Evolutionary conservation across 2,888 invertebrate genomes (phyloP).

Genomic region (Dynastes hyllus): DNA sequence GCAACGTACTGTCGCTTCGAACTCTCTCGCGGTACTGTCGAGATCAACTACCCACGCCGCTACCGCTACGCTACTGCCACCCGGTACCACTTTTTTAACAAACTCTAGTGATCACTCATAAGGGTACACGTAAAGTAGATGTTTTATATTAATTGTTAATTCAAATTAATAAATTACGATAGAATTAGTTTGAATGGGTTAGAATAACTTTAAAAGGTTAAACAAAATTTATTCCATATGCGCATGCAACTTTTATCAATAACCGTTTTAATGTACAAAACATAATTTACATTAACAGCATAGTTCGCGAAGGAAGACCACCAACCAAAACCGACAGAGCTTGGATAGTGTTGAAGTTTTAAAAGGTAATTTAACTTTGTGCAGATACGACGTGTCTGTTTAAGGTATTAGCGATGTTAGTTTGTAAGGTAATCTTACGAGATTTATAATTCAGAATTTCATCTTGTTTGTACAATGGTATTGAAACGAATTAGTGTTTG

Average conservation of each 20-base stretch:
- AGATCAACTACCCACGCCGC: no score
- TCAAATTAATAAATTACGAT: no score
- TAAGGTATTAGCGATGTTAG: constrained; percentile 43
- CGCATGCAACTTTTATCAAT: constrained; percentile 30
- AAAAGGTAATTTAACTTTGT: constrained; percentile 47
- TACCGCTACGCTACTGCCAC: no score
- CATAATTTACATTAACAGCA: constrained; percentile 32
- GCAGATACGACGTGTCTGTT: constrained; percentile 39
- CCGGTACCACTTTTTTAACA: no score
- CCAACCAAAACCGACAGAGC: constrained; percentile 20
- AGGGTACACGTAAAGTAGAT: no score
- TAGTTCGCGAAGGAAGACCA: constrained; percentile 29
- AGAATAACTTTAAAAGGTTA: no score
- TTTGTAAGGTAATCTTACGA: constrained; percentile 40
- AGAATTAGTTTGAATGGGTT: no score
- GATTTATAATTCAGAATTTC: constrained; percentile 46
- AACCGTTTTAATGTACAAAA: constrained; percentile 32
- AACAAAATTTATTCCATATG: neutral
- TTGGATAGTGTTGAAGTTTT: constrained; percentile 41
- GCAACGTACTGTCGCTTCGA: no score
- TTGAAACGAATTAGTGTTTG: constrained; percentile 42
- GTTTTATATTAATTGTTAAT: no score
- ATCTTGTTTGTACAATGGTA: constrained; percentile 44
- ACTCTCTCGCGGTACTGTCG: no score
- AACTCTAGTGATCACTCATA: no score